Percentiles rank a stretch among this genome's conserved stretches.
These are phyloP conservation scores for Nudaria mundana DNA, from an alignment of 2,888 invertebrate species.

Conservation along the genomic window DNA sequence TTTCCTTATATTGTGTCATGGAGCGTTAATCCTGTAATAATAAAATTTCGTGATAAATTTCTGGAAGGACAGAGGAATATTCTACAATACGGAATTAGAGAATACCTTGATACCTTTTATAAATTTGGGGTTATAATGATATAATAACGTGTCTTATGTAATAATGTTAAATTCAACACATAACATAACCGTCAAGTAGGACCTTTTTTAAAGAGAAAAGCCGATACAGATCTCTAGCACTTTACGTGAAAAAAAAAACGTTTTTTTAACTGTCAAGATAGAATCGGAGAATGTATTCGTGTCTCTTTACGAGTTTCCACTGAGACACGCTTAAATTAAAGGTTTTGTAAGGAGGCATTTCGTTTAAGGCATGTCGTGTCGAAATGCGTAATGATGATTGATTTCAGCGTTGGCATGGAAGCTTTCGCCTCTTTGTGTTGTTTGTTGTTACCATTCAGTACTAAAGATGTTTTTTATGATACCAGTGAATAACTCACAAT, in stretches of 20 bases:
- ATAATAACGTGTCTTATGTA: conserved; percentile 19
- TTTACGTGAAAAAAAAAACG: conserved; percentile 33
- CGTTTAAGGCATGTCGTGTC: conserved; percentile 25
- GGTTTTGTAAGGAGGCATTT: conserved; percentile 31
- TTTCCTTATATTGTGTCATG: no score
- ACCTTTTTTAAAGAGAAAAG: conserved; percentile 34
- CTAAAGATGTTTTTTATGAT: no score
- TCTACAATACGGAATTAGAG: conserved; percentile 7
- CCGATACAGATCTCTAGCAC: conserved; percentile 37
- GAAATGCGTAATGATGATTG: conserved; percentile 37
- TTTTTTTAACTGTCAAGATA: conserved; percentile 44
- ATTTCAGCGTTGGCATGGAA: conserved; percentile 23
- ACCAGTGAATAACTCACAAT: no score
- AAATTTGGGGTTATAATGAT: conserved; percentile 19
- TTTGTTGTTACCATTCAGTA: no score
- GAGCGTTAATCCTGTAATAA: no score
- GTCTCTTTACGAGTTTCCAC: conserved; percentile 41
- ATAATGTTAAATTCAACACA: conserved; percentile 31
- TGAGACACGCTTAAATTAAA: conserved; percentile 33
- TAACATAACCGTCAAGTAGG: conserved; percentile 30
- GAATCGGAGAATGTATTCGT: conserved; percentile 37
- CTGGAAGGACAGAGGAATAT: no score
- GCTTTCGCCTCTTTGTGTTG: conserved; percentile 12
- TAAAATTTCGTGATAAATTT: no score
- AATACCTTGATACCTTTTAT: conserved; percentile 24